Conservation (phyloP, 2,113 vertebrate genomes). For the Tylochromis polylepis region DNA sequence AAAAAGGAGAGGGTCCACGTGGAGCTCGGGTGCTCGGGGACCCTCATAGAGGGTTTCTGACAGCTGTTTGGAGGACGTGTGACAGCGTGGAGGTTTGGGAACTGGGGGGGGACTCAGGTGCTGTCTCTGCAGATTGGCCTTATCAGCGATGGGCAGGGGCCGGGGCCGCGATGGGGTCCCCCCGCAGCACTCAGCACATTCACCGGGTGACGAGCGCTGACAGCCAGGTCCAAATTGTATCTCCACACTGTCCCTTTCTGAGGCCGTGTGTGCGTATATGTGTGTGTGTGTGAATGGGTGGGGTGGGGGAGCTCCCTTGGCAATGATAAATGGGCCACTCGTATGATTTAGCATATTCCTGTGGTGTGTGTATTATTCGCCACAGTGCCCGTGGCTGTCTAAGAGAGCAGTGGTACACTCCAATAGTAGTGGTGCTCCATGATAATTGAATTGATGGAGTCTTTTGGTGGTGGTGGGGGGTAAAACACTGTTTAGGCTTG, state of each 20-base stretch:
- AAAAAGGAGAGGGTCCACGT: neutral
- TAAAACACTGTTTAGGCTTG: neutral
- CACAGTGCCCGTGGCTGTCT: conserved; percentile 18
- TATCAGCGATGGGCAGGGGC: conserved; percentile 57
- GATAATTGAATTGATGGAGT: conserved; percentile 64
- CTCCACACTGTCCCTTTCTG: conserved; percentile 31
- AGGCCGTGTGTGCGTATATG: neutral
- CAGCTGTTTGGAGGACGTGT: conserved; percentile 43
- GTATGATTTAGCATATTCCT: conserved; percentile 60
- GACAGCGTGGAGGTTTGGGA: conserved; percentile 42
- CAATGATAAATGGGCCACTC: conserved; percentile 66
- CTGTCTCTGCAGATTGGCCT: conserved; percentile 48
- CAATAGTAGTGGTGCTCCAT: conserved; percentile 36
- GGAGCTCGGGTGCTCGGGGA: conserved; percentile 3
- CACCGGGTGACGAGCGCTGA: conserved; percentile 46
- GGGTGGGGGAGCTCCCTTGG: conserved; percentile 23
- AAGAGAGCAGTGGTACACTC: conserved; percentile 15
- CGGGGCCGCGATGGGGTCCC: neutral
- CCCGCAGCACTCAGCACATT: neutral
- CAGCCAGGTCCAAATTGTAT: conserved; percentile 51
- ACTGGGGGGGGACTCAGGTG: conserved; percentile 50
- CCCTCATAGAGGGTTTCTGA: conserved; percentile 22
- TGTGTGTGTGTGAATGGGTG: conserved; percentile 28
- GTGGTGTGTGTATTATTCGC: conserved; percentile 53
- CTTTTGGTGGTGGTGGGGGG: neutral